Conservation (phyloP, 2,888 invertebrate species). For the Scaptomyza polygonia region DNA sequence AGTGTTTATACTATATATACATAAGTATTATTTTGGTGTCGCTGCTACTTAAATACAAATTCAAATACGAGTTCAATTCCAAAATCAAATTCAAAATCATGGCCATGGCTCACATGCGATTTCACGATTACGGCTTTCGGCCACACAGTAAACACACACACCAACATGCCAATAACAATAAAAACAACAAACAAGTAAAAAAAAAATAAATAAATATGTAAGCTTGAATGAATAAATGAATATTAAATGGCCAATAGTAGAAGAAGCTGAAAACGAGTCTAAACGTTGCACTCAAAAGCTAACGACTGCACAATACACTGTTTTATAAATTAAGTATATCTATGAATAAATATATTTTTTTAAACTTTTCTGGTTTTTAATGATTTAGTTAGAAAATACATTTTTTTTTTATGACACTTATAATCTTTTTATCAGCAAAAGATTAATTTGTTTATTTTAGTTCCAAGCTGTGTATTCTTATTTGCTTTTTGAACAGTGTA, state of each 20-base stretch:
- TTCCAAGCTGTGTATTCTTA: neutral
- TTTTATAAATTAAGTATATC: neutral
- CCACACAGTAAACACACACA: slow-evolving; percentile 29
- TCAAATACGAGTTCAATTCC: slow-evolving; percentile 52
- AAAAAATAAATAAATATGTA: slow-evolving; percentile 61
- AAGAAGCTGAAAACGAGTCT: slow-evolving; percentile 34
- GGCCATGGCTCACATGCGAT: slow-evolving; percentile 78
- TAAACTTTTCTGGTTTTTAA: too few relatives aligned
- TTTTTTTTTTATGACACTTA: too few relatives aligned
- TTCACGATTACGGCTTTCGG: slow-evolving; percentile 68
- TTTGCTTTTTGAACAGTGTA: neutral
- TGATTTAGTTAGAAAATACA: too few relatives aligned
- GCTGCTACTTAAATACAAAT: slow-evolving; percentile 53
- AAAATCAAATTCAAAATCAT: slow-evolving; percentile 73
- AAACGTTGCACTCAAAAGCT: neutral
- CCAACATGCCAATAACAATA: slow-evolving; percentile 36
- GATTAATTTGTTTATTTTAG: neutral
- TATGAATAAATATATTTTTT: neutral
- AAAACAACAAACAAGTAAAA: slow-evolving; percentile 25
- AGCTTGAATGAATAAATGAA: slow-evolving; percentile 78
- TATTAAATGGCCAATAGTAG: slow-evolving; percentile 66
- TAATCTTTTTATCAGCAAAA: too few relatives aligned
- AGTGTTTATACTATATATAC: slow-evolving; percentile 21
- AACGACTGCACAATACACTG: slow-evolving; percentile 13
- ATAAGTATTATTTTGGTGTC: slow-evolving; percentile 21